Conservation (phyloP, 1,140 invertebrate genomes). For the Tenebrio molitor region DNA sequence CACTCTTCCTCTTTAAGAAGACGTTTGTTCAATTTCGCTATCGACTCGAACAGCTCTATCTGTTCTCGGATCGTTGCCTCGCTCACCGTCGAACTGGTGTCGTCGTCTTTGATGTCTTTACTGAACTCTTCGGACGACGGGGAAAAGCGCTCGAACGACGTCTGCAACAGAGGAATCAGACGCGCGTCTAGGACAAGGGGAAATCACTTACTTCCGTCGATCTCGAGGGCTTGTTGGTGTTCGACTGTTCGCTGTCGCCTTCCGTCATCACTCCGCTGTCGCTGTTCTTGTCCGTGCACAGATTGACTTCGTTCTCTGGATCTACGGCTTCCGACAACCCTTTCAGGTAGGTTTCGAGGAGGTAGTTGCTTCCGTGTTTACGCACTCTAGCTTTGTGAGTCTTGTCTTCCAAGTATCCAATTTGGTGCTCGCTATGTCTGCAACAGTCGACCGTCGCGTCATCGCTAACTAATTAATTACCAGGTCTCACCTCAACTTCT, state of each 20-base stretch:
- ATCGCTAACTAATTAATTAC: slow-evolving; percentile 9
- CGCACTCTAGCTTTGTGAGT: slow-evolving; percentile 78
- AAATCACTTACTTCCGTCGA: slow-evolving; percentile 59
- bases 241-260: slow-evolving; percentile 64
- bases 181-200: neutral
- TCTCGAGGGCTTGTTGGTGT: slow-evolving; percentile 59
- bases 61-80: slow-evolving; percentile 69
- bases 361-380: slow-evolving; percentile 84
- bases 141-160: slow-evolving; percentile 68
- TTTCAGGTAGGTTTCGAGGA: slow-evolving; percentile 83
- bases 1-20: slow-evolving; percentile 79
- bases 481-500: slow-evolving; percentile 70
- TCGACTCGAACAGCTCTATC: slow-evolving; percentile 77
- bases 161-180: slow-evolving; percentile 59
- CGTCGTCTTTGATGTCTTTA: slow-evolving; percentile 69
- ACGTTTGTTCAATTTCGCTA: slow-evolving; percentile 79
- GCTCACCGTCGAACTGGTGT: slow-evolving; percentile 62
- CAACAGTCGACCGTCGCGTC: slow-evolving; percentile 58
- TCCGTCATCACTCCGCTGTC: slow-evolving; percentile 71
- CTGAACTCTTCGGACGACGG: slow-evolving; percentile 70
- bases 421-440: slow-evolving; percentile 83
- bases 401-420: slow-evolving; percentile 81
- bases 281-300: slow-evolving; percentile 68
- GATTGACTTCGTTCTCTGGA: slow-evolving; percentile 63
- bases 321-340: slow-evolving; percentile 69